Conservation (phyloP, 2,888 invertebrate genomes). For the Meteorus cinctellus region DNA sequence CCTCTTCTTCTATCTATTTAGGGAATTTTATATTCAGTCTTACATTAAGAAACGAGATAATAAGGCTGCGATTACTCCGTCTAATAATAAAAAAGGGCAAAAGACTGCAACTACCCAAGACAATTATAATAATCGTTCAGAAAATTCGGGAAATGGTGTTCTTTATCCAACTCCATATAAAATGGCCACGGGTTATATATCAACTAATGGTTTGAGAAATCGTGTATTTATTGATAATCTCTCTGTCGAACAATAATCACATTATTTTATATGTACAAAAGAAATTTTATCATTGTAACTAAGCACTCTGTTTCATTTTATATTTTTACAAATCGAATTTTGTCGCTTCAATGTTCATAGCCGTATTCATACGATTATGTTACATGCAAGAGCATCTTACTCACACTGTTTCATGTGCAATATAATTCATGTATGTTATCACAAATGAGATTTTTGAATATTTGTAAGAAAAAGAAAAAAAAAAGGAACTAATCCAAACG, state of each 20-base stretch:
- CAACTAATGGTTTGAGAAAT: conserved; percentile 73
- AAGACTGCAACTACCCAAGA: conserved; percentile 32
- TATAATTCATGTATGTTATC: neutral
- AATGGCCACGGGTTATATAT: conserved; percentile 75
- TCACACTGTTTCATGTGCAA: neutral
- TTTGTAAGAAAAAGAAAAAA: neutral
- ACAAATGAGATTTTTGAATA: neutral
- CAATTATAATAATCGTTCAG: conserved; percentile 59
- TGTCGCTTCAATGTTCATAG: neutral
- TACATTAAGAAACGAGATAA: conserved; percentile 76
- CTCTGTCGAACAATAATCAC: conserved; percentile 35
- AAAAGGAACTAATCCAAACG: neutral
- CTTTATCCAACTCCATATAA: conserved; percentile 71
- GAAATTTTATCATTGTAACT: neutral
- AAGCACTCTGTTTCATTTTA: neutral
- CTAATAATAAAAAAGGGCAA: conserved; percentile 37
- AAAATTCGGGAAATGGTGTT: conserved; percentile 62
- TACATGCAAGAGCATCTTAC: neutral
- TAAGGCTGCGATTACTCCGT: conserved; percentile 13
- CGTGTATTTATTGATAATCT: conserved; percentile 74
- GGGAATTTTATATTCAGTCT: conserved; percentile 90
- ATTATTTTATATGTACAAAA: neutral
- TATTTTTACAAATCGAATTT: neutral
- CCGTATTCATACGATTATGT: neutral
- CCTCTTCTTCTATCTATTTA: conserved; percentile 94